Base-by-base conservation (phyloP, 2,113 vertebrate species). In the Oreochromis niloticus region DNA sequence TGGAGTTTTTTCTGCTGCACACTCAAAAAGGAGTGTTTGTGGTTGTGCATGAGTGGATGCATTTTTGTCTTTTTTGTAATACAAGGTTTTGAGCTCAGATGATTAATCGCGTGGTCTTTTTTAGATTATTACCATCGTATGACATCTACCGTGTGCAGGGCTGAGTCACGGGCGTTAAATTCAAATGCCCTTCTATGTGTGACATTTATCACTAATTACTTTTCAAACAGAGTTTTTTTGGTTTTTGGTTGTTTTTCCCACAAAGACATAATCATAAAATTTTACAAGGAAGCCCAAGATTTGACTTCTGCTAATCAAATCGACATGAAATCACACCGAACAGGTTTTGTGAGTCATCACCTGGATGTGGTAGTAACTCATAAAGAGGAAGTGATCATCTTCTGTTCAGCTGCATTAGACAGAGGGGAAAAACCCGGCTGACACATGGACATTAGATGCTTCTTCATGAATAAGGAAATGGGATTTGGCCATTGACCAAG, bases 301-400 rank as follows among this genome's bases (percentile, higher is more conserved):
- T 34, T 1, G 27, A 46, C 22, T 48, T 27, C 22, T 41, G 24
- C 48, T 88, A 4, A 75, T 73, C 46, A 8, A 7, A 19, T 17
- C 43, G 46, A 87, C 12, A 13, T 27, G 0, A 83, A 27, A 66
- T 13, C 27, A 11, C 52, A 54, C 27, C 4, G 54, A 78, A 22
- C 8, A 6, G 7, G 9, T 39, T 9, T 7, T n/a, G 27, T 93
- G 87, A 92, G 57, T 93, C 87, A 93, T 43, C 24, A 80, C 57
- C 56, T 78, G 41, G 82, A 85, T n/a, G 16, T 55, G 34, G 80
- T 19, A 56, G 82, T 90, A 54, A 89, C 81, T 81, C 57, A 61
- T 87, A 85, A 94, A 82, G 88, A 91, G 92, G 94, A 93, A 94
- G 85, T 30, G 81, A 86, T 84, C 84, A 4, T 79, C 78, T 87